These are phyloP conservation scores for Scleropages formosus DNA, from an alignment of 2,797 vertebrate genomes.

Conservation along the genomic window DNA sequence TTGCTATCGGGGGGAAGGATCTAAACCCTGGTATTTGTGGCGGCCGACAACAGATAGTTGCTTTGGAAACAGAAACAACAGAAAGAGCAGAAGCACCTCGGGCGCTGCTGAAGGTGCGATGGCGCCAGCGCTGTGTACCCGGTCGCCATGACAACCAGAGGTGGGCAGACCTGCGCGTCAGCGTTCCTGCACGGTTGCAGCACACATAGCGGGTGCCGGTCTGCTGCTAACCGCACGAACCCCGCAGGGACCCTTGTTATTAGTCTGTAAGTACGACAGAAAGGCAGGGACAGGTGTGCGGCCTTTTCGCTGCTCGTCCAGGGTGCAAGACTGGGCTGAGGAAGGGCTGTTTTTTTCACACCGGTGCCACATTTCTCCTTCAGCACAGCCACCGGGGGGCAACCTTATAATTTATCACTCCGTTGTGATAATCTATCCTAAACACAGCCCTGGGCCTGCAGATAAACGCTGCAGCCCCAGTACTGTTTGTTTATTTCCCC, in stretches of 20 bases:
- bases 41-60: slow-evolving; percentile 65
- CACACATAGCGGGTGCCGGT: slow-evolving; percentile 72
- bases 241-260: slow-evolving; percentile 68
- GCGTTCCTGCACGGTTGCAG: slow-evolving; percentile 60
- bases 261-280: slow-evolving; percentile 74
- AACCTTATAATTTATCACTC: slow-evolving; percentile 47
- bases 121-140: slow-evolving; percentile 76
- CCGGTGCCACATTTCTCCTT: slow-evolving; percentile 31
- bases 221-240: slow-evolving; percentile 65
- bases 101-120: slow-evolving; percentile 73
- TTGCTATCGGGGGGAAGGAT: slow-evolving; percentile 37
- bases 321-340: slow-evolving; percentile 18
- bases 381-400: slow-evolving; percentile 38
- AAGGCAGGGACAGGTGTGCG: slow-evolving; percentile 68
- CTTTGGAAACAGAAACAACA: slow-evolving; percentile 78
- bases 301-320: slow-evolving; percentile 47
- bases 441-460: slow-evolving; percentile 50
- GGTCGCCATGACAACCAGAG: slow-evolving; percentile 78
- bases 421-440: slow-evolving; percentile 52
- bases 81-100: slow-evolving; percentile 70
- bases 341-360: slow-evolving; percentile 29
- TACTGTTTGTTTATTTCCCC: not conserved
- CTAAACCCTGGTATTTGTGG: slow-evolving; percentile 52
- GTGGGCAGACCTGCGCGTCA: slow-evolving; percentile 75
- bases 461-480: slow-evolving; percentile 46